Evolutionary conservation across 2,113 vertebrate genomes (phyloP).

Genomic region (Nyctereutes procyonoides): DNA sequence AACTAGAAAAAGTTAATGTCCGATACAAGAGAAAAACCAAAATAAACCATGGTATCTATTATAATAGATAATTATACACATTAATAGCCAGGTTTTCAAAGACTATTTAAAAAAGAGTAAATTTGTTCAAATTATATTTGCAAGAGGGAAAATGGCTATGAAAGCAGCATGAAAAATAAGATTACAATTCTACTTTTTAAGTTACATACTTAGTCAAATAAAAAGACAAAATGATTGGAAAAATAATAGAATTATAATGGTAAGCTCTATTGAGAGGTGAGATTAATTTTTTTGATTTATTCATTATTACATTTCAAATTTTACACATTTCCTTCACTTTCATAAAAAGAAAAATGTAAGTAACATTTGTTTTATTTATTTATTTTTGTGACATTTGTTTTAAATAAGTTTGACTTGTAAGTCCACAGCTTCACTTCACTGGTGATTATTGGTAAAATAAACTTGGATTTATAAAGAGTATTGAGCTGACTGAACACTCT

Average conservation of each 20-base stretch:
- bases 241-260: not conserved
- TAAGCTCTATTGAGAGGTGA: not conserved
- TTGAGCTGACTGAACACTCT: not conserved
- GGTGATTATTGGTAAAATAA: not conserved
- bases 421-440: not conserved
- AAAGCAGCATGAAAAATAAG: not conserved
- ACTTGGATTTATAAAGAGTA: not conserved
- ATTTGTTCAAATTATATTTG: constrained; percentile 10
- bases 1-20: not conserved
- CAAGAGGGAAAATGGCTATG: not conserved
- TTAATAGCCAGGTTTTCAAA: not conserved
- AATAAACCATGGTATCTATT: not conserved
- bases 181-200: constrained; percentile 21
- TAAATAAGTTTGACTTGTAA: not conserved
- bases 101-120: not conserved
- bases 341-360: not conserved
- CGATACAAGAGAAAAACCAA: not conserved
- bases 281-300: not conserved
- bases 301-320: not conserved
- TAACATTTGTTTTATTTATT: not conserved
- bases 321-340: not conserved
- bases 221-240: not conserved
- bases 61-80: not conserved
- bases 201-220: not conserved
- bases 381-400: not conserved